Conservation (phyloP, 2,888 invertebrate species). For the Muscina levida region DNA sequence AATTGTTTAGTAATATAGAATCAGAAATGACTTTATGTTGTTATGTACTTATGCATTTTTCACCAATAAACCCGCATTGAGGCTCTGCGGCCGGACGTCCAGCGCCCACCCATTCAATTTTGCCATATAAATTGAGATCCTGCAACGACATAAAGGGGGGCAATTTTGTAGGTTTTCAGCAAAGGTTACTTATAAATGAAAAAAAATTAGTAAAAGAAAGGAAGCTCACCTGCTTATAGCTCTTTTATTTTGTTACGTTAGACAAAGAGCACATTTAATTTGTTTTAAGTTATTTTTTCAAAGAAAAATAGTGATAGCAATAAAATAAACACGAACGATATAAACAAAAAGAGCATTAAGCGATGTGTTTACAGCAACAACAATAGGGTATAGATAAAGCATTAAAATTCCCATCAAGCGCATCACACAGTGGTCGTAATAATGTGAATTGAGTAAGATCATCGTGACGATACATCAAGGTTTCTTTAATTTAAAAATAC, state of each 20-base stretch:
- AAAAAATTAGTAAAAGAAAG: neutral
- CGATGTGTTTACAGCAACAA: slow-evolving; percentile 22
- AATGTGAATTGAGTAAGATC: no score
- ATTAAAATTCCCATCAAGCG: no score
- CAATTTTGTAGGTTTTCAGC: no score
- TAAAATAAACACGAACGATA: slow-evolving; percentile 5
- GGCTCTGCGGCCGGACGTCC: slow-evolving; percentile 91
- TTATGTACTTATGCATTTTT: slow-evolving; percentile 93
- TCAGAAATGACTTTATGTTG: neutral
- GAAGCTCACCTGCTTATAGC: slow-evolving; percentile 49
- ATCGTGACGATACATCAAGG: no score
- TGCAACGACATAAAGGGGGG: slow-evolving; percentile 80
- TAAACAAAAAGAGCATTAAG: slow-evolving; percentile 29
- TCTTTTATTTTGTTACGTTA: slow-evolving; percentile 35
- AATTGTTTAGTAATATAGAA: neutral
- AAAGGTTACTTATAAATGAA: no score
- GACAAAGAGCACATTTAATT: no score
- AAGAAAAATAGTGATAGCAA: slow-evolving; percentile 17
- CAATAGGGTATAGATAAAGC: neutral
- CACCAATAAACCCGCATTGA: slow-evolving; percentile 92
- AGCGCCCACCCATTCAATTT: slow-evolving; percentile 88
- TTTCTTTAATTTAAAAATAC: slow-evolving; percentile 14
- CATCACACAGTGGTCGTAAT: no score
- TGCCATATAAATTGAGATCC: slow-evolving; percentile 87
- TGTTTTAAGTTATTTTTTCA: no score